A percentile compares a stretch with the other conserved stretches of the same genome.
Conservation (phyloP, 2,888 invertebrate species). For the Sturmia bella region DNA sequence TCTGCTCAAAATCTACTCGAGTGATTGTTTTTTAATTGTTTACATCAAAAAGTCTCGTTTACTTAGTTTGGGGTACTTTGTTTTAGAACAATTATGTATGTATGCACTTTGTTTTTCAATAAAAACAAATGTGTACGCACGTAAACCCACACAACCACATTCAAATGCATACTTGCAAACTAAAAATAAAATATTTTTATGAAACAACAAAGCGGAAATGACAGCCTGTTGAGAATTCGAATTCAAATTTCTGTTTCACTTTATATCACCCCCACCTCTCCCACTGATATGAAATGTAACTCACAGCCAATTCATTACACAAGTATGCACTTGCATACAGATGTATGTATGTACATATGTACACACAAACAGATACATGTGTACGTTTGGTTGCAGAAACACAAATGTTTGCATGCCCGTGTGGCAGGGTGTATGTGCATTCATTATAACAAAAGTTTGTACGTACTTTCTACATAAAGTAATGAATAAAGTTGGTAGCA, state of each 20-base stretch:
- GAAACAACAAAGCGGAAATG: conserved; percentile 66
- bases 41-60: conserved; percentile 60
- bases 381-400: not conserved
- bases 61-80: conserved; percentile 30
- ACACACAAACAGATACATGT: not conserved
- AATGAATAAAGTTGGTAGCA: conserved; percentile 63
- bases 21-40: conserved; percentile 69
- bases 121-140: conserved; percentile 12
- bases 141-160: conserved; percentile 14
- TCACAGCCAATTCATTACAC: not conserved
- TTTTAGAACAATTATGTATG: conserved; percentile 37
- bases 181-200: conserved; percentile 37
- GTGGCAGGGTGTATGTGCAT: not conserved
- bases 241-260: conserved; percentile 58
- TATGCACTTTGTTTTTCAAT: conserved; percentile 43
- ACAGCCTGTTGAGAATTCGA: conserved; percentile 68
- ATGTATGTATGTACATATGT: too few species aligned
- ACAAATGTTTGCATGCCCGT: not conserved
- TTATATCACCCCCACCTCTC: conserved; percentile 21
- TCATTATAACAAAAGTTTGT: conserved; percentile 34
- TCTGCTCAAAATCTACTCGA: conserved; percentile 51
- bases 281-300: not conserved
- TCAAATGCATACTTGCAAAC: not conserved
- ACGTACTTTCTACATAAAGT: conserved; percentile 43
- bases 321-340: not conserved